Conservation (phyloP, 2,888 invertebrate species). For the Oegoconia quadripuncta region DNA sequence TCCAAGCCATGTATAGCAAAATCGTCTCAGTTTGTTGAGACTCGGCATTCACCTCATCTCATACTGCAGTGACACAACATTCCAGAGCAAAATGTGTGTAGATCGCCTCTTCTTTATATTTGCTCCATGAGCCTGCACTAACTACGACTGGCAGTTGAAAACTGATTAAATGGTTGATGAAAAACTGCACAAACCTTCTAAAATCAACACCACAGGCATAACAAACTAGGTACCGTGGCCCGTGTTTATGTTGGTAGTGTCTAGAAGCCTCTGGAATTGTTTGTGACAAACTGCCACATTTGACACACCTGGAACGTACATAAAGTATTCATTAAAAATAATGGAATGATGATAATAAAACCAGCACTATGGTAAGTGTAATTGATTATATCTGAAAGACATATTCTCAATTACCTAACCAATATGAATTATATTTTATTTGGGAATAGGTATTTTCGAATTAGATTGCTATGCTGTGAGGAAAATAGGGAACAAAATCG, state of each 20-base stretch:
- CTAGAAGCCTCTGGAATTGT: slow-evolving; percentile 40
- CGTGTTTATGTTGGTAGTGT: slow-evolving; percentile 61
- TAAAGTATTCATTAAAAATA: not conserved
- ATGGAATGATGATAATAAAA: slow-evolving; percentile 1
- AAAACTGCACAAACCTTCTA: slow-evolving; percentile 48
- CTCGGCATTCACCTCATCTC: too few relatives aligned
- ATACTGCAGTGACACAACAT: too few relatives aligned
- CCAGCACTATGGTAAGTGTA: too few relatives aligned
- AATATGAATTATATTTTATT: too few relatives aligned
- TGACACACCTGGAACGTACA: slow-evolving; percentile 40
- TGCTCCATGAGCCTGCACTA: too few relatives aligned
- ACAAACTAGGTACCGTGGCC: slow-evolving; percentile 53
- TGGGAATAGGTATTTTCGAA: too few relatives aligned
- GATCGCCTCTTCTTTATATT: too few relatives aligned
- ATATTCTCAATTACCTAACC: slow-evolving; percentile 1
- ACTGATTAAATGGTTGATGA: not conserved
- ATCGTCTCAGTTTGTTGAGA: too few relatives aligned
- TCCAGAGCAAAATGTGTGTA: too few relatives aligned
- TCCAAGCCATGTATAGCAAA: too few relatives aligned
- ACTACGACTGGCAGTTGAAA: not conserved
- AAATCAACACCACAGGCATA: slow-evolving; percentile 61
- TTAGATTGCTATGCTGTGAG: too few relatives aligned
- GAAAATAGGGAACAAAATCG: too few relatives aligned
- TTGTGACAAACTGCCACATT: slow-evolving; percentile 33
- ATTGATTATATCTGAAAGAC: not conserved